These are phyloP conservation scores for Eupithecia subfuscata DNA, from an alignment of 2,888 invertebrate species.

Conservation along the genomic window DNA sequence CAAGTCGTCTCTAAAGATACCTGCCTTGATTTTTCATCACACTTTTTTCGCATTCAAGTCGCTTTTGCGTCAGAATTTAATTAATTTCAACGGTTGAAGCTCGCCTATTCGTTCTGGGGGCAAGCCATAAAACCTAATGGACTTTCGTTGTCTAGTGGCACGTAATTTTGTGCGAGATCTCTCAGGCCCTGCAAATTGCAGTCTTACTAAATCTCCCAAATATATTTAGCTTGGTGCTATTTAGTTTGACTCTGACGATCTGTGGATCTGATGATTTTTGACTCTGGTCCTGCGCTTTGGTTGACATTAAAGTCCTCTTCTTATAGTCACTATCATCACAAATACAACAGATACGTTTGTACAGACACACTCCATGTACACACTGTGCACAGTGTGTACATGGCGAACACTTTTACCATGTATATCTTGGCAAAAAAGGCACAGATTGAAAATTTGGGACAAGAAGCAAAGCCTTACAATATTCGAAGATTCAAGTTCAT, in stretches of 20 bases:
- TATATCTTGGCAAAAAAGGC: too few relatives aligned
- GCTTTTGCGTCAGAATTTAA: constrained; percentile 74
- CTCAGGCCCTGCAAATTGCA: constrained; percentile 66
- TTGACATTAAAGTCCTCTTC: background rate
- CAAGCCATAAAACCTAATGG: constrained; percentile 81
- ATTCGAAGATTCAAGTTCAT: constrained; percentile 4
- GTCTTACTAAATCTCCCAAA: constrained; percentile 63
- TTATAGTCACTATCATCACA: background rate
- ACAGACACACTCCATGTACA: background rate
- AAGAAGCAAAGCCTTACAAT: background rate
- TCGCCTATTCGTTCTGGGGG: constrained; percentile 73
- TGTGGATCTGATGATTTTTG: background rate
- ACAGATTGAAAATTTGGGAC: background rate
- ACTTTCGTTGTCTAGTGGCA: constrained; percentile 76
- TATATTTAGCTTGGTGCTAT: constrained; percentile 50
- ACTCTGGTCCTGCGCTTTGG: background rate
- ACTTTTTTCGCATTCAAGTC: constrained; percentile 59
- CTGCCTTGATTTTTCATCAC: constrained; percentile 52
- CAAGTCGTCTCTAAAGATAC: constrained; percentile 39
- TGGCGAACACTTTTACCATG: background rate
- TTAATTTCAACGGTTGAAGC: constrained; percentile 74
- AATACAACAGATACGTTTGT: background rate
- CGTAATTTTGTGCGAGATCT: constrained; percentile 72
- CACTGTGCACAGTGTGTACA: too few relatives aligned
- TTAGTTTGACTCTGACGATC: constrained; percentile 16